phyloP scores from a whole-genome alignment of 2,888 invertebrate species.

The Leuctra nigra region DNA sequence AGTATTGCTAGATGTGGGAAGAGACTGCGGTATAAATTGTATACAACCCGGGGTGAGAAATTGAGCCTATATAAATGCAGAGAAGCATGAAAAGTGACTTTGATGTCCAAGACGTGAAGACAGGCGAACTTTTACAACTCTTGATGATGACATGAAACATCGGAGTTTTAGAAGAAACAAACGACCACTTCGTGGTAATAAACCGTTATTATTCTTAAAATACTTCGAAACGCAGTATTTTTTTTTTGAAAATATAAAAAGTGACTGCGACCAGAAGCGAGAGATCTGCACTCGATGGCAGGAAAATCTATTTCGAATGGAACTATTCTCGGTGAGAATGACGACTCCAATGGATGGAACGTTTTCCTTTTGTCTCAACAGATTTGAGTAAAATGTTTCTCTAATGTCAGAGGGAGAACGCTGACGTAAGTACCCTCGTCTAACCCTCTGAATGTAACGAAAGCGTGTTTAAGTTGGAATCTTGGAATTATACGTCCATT shows the following conservation, averaged over 20 bases:
- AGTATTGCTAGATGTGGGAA: not conserved
- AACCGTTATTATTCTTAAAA: slow-evolving; percentile 15
- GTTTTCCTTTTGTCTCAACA: no score
- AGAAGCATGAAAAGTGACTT: slow-evolving; percentile 2
- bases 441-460: no score
- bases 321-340: no score
- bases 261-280: not conserved
- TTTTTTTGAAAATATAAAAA: no score
- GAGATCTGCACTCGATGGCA: not conserved
- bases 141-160: slow-evolving; percentile 9
- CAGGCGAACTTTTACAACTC: not conserved
- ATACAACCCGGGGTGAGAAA: slow-evolving; percentile 8
- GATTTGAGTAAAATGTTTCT: no score
- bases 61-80: not conserved
- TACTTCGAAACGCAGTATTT: not conserved
- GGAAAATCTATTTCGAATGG: slow-evolving; percentile 6
- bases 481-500: no score
- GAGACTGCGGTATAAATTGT: slow-evolving; percentile 8
- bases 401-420: no score
- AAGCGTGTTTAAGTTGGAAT: no score
- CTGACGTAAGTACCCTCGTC: no score
- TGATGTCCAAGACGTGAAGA: slow-evolving; percentile 3
- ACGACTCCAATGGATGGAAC: no score
- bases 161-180: slow-evolving; percentile 6
- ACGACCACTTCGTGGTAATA: slow-evolving; percentile 5